Percentiles rank a stretch among this genome's conserved stretches.
These are phyloP conservation scores for Orgyia antiqua DNA, from an alignment of 2,888 invertebrate species.

Conservation along the genomic window DNA sequence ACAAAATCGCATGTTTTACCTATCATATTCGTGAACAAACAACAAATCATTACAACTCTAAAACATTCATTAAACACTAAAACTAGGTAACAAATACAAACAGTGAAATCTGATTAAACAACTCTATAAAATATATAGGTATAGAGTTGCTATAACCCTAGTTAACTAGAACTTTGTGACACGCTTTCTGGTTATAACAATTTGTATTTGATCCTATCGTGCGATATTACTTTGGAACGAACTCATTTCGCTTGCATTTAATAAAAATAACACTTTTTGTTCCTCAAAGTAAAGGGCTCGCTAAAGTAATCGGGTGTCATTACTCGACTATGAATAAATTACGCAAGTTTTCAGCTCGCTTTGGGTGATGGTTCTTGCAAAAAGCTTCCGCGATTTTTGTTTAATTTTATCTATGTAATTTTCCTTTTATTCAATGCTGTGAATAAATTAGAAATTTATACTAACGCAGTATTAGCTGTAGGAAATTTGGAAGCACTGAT, in stretches of 20 bases:
- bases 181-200: slow-evolving; percentile 20
- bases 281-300: slow-evolving; percentile 64
- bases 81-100: neutral
- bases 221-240: slow-evolving; percentile 32
- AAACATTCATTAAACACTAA: no score
- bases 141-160: no score
- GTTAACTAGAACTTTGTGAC: slow-evolving; percentile 7
- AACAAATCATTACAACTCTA: no score
- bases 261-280: slow-evolving; percentile 61
- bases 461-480: no score
- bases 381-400: slow-evolving; percentile 16
- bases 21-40: no score
- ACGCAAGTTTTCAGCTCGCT: slow-evolving; percentile 55
- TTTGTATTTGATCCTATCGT: slow-evolving; percentile 10
- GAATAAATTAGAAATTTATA: no score
- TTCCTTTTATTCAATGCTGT: neutral
- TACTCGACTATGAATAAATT: slow-evolving; percentile 77
- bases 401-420: neutral
- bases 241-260: slow-evolving; percentile 56
- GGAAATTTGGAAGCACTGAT: no score
- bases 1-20: no score
- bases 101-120: slow-evolving; percentile 4
- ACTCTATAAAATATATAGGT: no score
- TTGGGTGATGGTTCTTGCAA: slow-evolving; percentile 31
- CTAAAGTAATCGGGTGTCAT: slow-evolving; percentile 76